Percentiles rank a stretch among this genome's conserved stretches.
These are phyloP conservation scores for Neodiprion lecontei DNA, from an alignment of 1,140 invertebrate genomes.

Conservation along the genomic window DNA sequence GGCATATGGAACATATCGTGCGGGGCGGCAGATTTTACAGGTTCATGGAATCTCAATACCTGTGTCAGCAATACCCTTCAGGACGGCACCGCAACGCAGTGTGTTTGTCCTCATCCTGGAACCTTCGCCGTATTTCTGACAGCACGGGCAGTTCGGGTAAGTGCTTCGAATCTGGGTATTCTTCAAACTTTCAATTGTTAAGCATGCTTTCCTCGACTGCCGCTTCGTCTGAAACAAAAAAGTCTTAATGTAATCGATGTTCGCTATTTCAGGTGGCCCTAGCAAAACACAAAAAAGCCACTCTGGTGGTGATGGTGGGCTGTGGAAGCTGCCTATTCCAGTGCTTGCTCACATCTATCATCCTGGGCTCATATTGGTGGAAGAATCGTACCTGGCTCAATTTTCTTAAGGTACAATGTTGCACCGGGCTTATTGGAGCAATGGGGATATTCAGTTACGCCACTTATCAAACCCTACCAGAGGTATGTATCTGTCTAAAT, in stretches of 20 bases:
- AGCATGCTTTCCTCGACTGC: no score
- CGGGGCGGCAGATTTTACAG: constrained; percentile 54
- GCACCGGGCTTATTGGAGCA: constrained; percentile 64
- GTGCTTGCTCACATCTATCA: constrained; percentile 63
- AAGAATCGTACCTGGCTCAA: constrained; percentile 68
- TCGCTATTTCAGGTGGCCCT: constrained; percentile 36
- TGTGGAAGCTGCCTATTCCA: constrained; percentile 68
- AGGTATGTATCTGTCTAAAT: constrained; percentile 54
- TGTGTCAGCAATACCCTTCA: constrained; percentile 62
- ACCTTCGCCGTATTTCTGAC: constrained; percentile 68
- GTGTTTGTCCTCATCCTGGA: constrained; percentile 65
- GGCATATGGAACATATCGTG: constrained; percentile 63
- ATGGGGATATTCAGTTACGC: constrained; percentile 71
- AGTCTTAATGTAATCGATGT: background rate
- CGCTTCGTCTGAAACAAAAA: no score
- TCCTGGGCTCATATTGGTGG: constrained; percentile 67
- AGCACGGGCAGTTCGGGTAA: constrained; percentile 63
- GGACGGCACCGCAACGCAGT: constrained; percentile 60
- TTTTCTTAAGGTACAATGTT: constrained; percentile 73
- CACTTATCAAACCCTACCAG: constrained; percentile 62
- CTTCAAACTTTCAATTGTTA: background rate
- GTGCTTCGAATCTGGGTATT: constrained; percentile 28
- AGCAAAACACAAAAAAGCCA: constrained; percentile 41
- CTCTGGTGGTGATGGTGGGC: constrained; percentile 66
- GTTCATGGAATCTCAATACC: constrained; percentile 62